These are phyloP conservation scores for Macrophya annulata DNA, from an alignment of 2,888 invertebrate species.

Conservation along the genomic window DNA sequence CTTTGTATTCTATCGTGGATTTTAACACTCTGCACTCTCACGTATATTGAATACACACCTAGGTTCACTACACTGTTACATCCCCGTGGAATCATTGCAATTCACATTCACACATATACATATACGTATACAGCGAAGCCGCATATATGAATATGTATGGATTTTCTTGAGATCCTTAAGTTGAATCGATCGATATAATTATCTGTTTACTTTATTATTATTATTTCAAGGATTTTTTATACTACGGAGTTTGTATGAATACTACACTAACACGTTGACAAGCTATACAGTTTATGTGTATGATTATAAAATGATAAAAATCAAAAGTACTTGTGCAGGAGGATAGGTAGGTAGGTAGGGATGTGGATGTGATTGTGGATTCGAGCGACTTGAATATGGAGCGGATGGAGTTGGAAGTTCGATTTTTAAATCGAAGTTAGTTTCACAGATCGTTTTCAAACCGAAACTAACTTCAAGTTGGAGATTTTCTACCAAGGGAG, in stretches of 20 bases:
- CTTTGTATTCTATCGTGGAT: constrained; percentile 4
- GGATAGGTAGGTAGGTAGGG: background rate
- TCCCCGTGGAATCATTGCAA: constrained; percentile 1
- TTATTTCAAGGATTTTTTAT: background rate
- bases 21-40: constrained; percentile 21
- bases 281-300: background rate
- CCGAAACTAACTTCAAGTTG: constrained; percentile 11
- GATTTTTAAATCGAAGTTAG: background rate
- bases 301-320: background rate
- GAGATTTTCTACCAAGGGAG: background rate
- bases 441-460: background rate
- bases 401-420: background rate
- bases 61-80: background rate
- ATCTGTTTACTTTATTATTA: background rate
- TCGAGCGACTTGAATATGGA: constrained; percentile 5
- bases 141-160: background rate
- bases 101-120: background rate
- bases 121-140: background rate
- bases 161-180: background rate
- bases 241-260: background rate
- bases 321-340: background rate
- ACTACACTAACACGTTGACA: constrained; percentile 11
- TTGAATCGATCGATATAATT: background rate
- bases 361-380: background rate
- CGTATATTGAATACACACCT: background rate